Evolutionary conservation across 2,113 vertebrate genomes (phyloP), one percentile per base, ranked within the genome.

Genomic region (Acanthochromis polyacanthus): DNA sequence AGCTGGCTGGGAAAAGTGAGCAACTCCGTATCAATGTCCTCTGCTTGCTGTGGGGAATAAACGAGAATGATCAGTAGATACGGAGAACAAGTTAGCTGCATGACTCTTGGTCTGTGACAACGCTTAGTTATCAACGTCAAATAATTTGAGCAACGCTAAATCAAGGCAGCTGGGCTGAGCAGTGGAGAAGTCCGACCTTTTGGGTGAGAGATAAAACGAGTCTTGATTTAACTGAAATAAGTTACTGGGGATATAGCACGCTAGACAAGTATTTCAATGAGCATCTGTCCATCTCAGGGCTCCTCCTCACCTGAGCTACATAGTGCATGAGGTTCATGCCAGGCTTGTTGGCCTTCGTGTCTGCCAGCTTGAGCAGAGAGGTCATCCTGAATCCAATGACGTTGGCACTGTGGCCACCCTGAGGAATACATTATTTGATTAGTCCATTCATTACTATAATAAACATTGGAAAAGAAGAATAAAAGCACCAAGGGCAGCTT

Each of bases 311-410:
- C 95, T 95, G 95, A 57, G 93, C 92, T 11, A 96, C 95, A 1
- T 94, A 96, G 83, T 96, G 95, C 95, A 96, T 92, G 48, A 96
- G 95, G 82, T 95, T 95, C 93, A 96, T 95, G 71, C 92, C 94
- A 2, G 95, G 95, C 75, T 93, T 95, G 85, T 96, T 96, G 70
- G 95, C 95, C 64, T 94, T 95, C n/a, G 95, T 96, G 91, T 96
- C 95, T 10, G 93, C 95, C 62, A 96, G 81, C 45, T 93, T 95
- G 22, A 96, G 93, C 25, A 96, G 89, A 17, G 95, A 95, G 5
- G 89, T 66, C 94, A 96, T 95, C 82, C 93, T 92, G 87, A 95
- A 96, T 25, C 95, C 95, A 3, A 95, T 91, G 46, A 90, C 94
- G 56, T 91, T 90, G 32, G 92, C 94, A 52, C 91, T 94, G 72